Conservation (phyloP, 2,113 vertebrate species). For the Pachyramphus minor region DNA sequence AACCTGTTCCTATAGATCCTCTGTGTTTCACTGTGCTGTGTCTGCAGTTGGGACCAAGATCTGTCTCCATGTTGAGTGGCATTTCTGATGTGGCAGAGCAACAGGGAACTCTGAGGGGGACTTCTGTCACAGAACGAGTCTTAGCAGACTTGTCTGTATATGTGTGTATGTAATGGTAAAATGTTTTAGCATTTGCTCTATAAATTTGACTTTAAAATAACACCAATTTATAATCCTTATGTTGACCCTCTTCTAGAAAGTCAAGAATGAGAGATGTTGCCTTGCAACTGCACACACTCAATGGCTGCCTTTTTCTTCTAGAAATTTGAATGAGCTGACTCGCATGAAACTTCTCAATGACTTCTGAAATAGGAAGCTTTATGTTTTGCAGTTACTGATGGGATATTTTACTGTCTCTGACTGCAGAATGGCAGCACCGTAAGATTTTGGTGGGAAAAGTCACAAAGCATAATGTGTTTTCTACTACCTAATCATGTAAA, state of each 20-base stretch:
- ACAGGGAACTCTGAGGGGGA: neutral
- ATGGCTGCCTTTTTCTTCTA: neutral
- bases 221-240: neutral
- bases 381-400: neutral
- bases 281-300: neutral
- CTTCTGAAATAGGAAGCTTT: neutral
- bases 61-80: neutral
- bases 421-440: accelerated
- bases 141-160: neutral
- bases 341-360: neutral
- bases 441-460: neutral
- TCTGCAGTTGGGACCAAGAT: neutral
- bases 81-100: neutral
- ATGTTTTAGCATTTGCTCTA: neutral
- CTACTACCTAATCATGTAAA: neutral
- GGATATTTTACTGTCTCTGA: neutral
- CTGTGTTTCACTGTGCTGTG: neutral
- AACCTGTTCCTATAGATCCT: neutral
- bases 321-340: neutral
- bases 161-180: neutral
- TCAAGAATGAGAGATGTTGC: neutral
- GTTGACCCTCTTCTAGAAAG: neutral
- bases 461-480: neutral
- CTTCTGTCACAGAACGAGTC: neutral
- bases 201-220: neutral